Percentiles rank a stretch among this genome's conserved stretches.
Conservation (phyloP, 2,113 vertebrate species). For the Sturnus vulgaris region DNA sequence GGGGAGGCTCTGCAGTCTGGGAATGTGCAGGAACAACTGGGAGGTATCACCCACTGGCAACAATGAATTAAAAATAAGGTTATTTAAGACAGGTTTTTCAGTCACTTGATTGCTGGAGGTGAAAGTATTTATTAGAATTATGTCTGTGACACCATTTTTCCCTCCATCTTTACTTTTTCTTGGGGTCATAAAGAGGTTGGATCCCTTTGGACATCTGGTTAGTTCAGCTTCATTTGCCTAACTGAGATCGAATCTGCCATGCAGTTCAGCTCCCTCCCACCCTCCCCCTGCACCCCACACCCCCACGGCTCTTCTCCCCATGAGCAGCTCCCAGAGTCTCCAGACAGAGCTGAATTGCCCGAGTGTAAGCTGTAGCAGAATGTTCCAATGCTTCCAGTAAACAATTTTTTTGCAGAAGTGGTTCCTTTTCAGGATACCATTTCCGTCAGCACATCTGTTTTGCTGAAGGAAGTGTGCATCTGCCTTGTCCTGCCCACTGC, state of each 20-base stretch:
- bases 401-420: neutral
- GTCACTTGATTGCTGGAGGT: neutral
- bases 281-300: too few species aligned
- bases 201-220: neutral
- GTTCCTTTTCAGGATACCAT: neutral
- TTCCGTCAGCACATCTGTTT: neutral
- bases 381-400: neutral
- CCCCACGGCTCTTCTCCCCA: neutral
- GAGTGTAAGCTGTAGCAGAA: neutral
- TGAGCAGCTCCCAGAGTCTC: neutral
- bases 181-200: neutral
- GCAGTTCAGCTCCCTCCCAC: neutral
- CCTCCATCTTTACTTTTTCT: neutral
- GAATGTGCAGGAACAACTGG: neutral
- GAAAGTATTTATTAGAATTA: neutral
- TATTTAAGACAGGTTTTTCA: neutral
- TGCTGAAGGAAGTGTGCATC: neutral
- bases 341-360: neutral
- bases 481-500: neutral
- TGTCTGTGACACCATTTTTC: neutral
- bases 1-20: neutral
- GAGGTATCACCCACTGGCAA: neutral
- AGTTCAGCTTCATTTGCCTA: conserved; percentile 9
- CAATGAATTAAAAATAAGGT: neutral
- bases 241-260: neutral